These are phyloP conservation scores for Gyrodactylus bullatarudis DNA, from an alignment of 1,140 invertebrate genomes.

Conservation along the genomic window DNA sequence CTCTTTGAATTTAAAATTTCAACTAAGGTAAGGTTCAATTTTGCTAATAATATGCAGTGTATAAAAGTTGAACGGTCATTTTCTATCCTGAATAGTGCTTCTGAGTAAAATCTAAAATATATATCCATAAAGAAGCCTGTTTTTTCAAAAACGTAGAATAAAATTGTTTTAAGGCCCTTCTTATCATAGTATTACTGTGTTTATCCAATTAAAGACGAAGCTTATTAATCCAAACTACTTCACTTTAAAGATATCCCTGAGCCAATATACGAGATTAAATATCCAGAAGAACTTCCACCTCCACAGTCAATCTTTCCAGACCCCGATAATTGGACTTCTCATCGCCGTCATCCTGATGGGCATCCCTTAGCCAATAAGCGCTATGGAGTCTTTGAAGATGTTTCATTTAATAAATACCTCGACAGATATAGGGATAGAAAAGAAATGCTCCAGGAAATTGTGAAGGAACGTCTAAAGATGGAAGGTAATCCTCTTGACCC, in stretches of 20 bases:
- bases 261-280: not conserved
- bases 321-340: not conserved
- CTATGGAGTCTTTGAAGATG: not conserved
- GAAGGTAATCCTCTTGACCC: slow-evolving; percentile 40
- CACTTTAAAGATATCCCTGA: not conserved
- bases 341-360: not conserved
- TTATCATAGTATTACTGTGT: too few species aligned
- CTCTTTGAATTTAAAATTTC: too few species aligned
- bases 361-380: not conserved
- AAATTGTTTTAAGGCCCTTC: too few species aligned
- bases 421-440: slow-evolving; percentile 59
- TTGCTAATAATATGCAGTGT: too few species aligned
- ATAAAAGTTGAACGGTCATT: too few species aligned
- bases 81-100: too few species aligned
- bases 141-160: too few species aligned
- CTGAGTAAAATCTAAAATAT: too few species aligned
- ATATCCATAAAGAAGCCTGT: too few species aligned
- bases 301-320: not conserved
- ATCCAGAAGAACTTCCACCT: not conserved
- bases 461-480: slow-evolving; percentile 37
- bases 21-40: too few species aligned
- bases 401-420: slow-evolving; percentile 30
- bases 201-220: too few species aligned
- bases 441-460: slow-evolving; percentile 46
- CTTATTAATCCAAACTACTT: not conserved